Evolutionary conservation across 2,797 vertebrate species (phyloP), one percentile per base, ranked within the genome.

Genomic region (Sphaeramia orbicularis): DNA sequence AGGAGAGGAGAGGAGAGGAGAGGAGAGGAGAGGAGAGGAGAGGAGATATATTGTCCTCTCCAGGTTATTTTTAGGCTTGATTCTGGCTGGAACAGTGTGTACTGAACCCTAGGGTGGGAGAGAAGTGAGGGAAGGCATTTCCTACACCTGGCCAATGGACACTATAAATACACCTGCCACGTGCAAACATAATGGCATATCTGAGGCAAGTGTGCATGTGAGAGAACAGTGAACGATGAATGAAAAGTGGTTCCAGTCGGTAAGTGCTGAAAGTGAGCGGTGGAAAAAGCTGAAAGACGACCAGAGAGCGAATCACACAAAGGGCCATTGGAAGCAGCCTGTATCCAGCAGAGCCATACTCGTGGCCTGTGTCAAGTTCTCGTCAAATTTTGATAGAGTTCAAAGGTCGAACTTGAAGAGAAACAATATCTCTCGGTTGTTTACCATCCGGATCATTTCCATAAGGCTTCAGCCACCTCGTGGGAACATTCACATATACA

Each of bases 61-160:
- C 36, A 36, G 61, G 81, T 85, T 91, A 91, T 92, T 92, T 92
- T 89, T 90, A 91, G 91, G 78, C 54, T 54, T 1, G 6, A 85
- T 81, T 84, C 62, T 84, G 58, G 78, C 80, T 85, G 75, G 89
- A 89, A 91, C 89, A 77, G 65, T 54, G 52, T 86, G 91, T 88
- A 44, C 80, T 64, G 74, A 77, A 69, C 71, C 64, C 54, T 72
- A 52, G 65, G 21, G 5, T 63, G 71, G 52, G 21, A 58, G 64
- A 71, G 63, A 83, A 60, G 56, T 42, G 69, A 79, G 73, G 71
- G 68, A 80, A 81, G 84, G 76, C 75, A 59, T 80, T 84, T 85
- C 76, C 74, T 57, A 65, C 80, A 89, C 86, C 86, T 87, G 85
- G 76, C 74, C 59, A 49, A 35, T 7, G 48, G 70, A 65, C 44